Percentiles rank a stretch among this genome's conserved stretches.
Conservation (phyloP, 2,797 vertebrate species). For the Anabacerthia variegaticeps region DNA sequence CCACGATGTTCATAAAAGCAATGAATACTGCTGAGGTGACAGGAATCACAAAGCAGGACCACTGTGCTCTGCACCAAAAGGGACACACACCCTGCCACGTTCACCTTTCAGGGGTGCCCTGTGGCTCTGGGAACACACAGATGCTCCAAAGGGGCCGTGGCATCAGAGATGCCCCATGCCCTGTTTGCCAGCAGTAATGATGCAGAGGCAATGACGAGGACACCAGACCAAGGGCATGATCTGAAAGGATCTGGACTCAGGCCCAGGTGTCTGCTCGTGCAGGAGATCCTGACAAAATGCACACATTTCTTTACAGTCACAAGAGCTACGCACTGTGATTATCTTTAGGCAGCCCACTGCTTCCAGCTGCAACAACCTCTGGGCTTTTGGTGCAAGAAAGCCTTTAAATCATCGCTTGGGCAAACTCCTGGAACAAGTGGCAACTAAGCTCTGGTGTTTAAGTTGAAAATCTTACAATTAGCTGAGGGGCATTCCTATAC, state of each 20-base stretch:
- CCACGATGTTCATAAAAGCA: not conserved
- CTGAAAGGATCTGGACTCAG: not conserved
- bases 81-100: no score
- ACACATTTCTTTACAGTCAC: not conserved
- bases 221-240: not conserved
- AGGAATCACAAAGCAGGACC: not conserved
- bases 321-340: not conserved
- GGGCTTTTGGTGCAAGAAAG: slow-evolving; percentile 21
- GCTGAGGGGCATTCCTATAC: not conserved
- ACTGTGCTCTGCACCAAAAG: not conserved
- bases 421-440: not conserved
- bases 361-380: not conserved
- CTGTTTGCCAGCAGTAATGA: not conserved
- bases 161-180: not conserved
- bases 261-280: not conserved
- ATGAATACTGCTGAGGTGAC: not conserved
- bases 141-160: not conserved
- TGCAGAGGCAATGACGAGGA: not conserved
- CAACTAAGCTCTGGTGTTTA: not conserved
- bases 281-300: not conserved
- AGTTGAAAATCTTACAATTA: not conserved
- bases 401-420: not conserved
- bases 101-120: not conserved
- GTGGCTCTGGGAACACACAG: rapidly evolving
- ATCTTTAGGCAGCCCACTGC: not conserved